Evolutionary conservation across 1,140 invertebrate species (phyloP), one percentile per base, ranked within the genome.

Genomic region (Meloidogyne floridensis): DNA sequence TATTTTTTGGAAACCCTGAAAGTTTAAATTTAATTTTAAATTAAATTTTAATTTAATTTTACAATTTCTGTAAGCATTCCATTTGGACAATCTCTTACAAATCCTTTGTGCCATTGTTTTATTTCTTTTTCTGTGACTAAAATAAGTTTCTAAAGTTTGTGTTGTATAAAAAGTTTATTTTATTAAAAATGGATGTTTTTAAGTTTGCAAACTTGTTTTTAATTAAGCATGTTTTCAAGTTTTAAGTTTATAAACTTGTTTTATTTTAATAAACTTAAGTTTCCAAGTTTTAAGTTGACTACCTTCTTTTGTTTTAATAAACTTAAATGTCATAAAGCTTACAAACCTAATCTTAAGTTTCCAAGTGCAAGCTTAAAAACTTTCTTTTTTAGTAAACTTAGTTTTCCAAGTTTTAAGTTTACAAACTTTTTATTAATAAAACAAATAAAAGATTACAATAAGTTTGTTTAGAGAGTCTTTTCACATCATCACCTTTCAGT

Each of bases 1-100:
- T 90, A 98, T 98, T 92, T 95, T 96, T 90, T 98, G 96, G 92
- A 98, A 98, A 81, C 96, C 96, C 96, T 97, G 92, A 86, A 84
- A 80, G 13, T 0, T 32, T 11, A 53, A 43, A 47, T 13, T 15
- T 32, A 54, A 70, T n/a, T 20, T 42, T 76, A 10, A 3, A n/a
- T 71, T 72, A 54, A 0, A 47, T 20, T 15, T 8, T 54, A 70
- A 18, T 71, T 76, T 10, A 42, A 80, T 80, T 32, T 32, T 53
- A 87, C 87, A 20, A 89, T 87, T 87, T 89, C 88, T 43, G 89
- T 90, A 3, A 89, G 86, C 89, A 89, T 90, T 86, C 89, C 88
- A 82, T 90, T 89, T 10, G 88, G 88, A 81, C 88, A 89, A 75
- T 89, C 88, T 53, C 88, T 80, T n/a, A 89, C 88, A 72, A 89